A percentile compares a stretch with the other conserved stretches of the same genome.
These are phyloP conservation scores for Petromus typicus DNA, from an alignment of 2,113 vertebrate genomes.

Conservation along the genomic window DNA sequence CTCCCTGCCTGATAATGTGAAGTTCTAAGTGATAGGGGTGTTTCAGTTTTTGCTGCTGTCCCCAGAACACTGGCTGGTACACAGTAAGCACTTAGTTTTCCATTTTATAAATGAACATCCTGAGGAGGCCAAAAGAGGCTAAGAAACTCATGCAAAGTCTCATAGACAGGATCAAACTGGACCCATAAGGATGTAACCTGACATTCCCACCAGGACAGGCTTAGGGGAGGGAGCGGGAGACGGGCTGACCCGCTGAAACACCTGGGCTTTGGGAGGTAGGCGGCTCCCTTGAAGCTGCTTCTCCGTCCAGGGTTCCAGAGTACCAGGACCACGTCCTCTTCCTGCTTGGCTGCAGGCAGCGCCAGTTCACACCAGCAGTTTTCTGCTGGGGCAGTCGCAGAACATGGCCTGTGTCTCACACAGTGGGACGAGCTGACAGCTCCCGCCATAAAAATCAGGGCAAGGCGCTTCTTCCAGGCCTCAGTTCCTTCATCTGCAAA, in stretches of 20 bases:
- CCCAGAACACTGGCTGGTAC: background rate
- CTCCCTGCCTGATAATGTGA: background rate
- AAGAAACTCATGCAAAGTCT: background rate
- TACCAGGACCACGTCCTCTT: background rate
- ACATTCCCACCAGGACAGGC: background rate
- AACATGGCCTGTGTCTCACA: background rate
- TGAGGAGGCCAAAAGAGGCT: background rate
- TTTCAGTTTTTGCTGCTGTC: background rate
- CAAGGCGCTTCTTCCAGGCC: background rate
- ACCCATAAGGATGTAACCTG: background rate
- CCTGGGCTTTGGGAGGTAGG: background rate
- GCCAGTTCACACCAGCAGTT: background rate
- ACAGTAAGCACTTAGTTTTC: background rate
- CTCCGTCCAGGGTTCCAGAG: background rate
- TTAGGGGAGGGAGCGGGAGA: background rate
- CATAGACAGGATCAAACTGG: background rate
- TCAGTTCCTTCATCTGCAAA: background rate
- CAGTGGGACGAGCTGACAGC: background rate
- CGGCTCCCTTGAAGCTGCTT: background rate
- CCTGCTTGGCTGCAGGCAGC: no score
- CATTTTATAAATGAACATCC: background rate
- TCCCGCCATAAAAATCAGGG: background rate
- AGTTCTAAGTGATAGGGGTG: background rate
- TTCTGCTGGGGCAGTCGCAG: background rate
- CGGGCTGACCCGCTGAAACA: background rate